A percentile compares a stretch with the other conserved stretches of the same genome.
phyloP scores from a whole-genome alignment of 2,113 vertebrate genomes.

The Laterallus jamaicensis region DNA sequence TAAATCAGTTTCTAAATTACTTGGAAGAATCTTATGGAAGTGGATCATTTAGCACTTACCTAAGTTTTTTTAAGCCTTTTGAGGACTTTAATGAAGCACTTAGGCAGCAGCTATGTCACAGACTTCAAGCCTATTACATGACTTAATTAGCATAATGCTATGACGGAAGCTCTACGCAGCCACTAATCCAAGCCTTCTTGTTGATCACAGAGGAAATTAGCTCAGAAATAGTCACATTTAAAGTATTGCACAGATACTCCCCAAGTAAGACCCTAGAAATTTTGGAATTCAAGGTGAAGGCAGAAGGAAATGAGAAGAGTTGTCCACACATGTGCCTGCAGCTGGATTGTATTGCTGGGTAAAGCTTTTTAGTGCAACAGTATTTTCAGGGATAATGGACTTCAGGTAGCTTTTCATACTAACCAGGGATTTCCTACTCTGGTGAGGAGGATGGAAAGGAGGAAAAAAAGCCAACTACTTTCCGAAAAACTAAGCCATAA shows the following conservation, averaged over 20 bases:
- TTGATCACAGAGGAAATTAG: neutral
- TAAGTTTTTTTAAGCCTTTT: neutral
- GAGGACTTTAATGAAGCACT: neutral
- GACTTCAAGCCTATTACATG: neutral
- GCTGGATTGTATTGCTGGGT: neutral
- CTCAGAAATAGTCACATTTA: neutral
- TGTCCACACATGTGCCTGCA: neutral
- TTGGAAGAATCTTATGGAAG: neutral
- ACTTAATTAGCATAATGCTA: neutral
- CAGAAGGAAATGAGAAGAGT: neutral
- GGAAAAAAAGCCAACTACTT: neutral
- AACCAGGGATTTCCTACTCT: neutral
- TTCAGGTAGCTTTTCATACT: neutral
- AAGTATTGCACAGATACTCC: neutral
- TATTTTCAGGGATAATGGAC: neutral
- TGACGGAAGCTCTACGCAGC: neutral
- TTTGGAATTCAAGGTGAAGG: neutral
- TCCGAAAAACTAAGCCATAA: neutral
- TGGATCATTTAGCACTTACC: neutral
- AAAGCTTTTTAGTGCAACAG: neutral
- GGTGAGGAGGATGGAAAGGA: neutral
- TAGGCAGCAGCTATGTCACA: neutral
- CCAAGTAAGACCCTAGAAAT: neutral
- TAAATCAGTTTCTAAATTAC: neutral
- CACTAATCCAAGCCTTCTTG: neutral